Conservation (phyloP, 2,113 vertebrate species). For the Cochlearius cochlearius region DNA sequence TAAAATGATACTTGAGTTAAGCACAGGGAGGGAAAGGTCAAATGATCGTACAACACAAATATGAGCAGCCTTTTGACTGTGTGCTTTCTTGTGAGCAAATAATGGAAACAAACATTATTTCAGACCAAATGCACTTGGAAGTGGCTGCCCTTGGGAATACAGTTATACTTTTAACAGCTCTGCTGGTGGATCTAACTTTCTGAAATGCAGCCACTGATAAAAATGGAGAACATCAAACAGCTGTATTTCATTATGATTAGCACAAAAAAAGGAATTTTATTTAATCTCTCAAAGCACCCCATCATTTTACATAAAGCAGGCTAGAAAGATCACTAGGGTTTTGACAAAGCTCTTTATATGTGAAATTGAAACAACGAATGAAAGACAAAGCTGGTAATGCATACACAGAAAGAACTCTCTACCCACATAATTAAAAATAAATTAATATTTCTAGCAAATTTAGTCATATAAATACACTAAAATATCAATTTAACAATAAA, state of each 20-base stretch:
- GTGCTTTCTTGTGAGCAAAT: neutral
- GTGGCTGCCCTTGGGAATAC: neutral
- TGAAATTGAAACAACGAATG: neutral
- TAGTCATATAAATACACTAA: neutral
- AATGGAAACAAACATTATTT: conserved; percentile 1
- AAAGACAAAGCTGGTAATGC: neutral
- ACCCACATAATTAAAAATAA: neutral
- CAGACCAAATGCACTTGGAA: neutral
- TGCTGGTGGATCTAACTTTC: neutral
- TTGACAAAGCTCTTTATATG: neutral
- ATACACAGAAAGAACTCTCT: neutral
- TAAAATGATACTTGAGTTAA: neutral
- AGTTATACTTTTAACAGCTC: neutral
- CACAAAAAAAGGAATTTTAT: neutral
- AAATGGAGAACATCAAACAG: neutral
- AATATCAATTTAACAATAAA: neutral
- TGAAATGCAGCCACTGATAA: neutral
- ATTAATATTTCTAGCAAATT: neutral
- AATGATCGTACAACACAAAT: conserved; percentile 13
- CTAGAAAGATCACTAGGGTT: neutral
- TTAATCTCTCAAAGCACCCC: neutral
- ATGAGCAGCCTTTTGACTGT: neutral
- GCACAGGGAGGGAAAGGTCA: neutral
- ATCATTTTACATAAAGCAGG: neutral
- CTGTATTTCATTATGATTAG: neutral